These are phyloP conservation scores for Hyles vespertilio DNA, from an alignment of 1,140 invertebrate species.

Conservation along the genomic window DNA sequence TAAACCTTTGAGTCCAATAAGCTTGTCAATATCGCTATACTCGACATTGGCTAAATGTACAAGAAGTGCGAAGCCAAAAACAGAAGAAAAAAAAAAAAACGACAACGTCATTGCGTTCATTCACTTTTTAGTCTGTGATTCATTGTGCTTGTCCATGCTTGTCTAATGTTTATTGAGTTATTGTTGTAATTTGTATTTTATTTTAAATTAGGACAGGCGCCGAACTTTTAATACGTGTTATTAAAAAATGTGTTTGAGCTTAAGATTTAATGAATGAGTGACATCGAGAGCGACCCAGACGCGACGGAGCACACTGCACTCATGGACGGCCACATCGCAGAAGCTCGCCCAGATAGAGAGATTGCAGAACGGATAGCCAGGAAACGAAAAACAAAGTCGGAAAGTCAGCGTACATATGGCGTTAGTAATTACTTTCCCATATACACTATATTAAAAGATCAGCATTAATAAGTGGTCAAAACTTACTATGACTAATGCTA, in stretches of 20 bases:
- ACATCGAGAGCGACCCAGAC: slow-evolving; percentile 55
- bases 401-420: slow-evolving; percentile 60
- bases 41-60: no score
- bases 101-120: no score
- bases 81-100: no score
- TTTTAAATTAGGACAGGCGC: neutral
- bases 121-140: no score
- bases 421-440: slow-evolving; percentile 34
- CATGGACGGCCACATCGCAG: slow-evolving; percentile 86
- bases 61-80: no score
- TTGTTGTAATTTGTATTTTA: neutral
- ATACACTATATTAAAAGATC: no score
- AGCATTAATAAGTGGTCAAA: no score
- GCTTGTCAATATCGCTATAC: no score
- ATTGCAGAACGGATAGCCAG: slow-evolving; percentile 61
- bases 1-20: no score
- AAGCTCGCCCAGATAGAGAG: slow-evolving; percentile 68
- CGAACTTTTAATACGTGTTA: slow-evolving; percentile 6
- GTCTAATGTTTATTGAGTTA: neutral
- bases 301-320: slow-evolving; percentile 85
- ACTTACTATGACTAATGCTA: slow-evolving; percentile 8
- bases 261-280: slow-evolving; percentile 65
- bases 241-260: slow-evolving; percentile 39
- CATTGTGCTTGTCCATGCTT: no score
- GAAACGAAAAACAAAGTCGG: slow-evolving; percentile 60